A percentile compares a stretch with the other conserved stretches of the same genome.
These are phyloP conservation scores for Macrosoma leucophasiata DNA, from an alignment of 2,888 invertebrate genomes.

Conservation along the genomic window DNA sequence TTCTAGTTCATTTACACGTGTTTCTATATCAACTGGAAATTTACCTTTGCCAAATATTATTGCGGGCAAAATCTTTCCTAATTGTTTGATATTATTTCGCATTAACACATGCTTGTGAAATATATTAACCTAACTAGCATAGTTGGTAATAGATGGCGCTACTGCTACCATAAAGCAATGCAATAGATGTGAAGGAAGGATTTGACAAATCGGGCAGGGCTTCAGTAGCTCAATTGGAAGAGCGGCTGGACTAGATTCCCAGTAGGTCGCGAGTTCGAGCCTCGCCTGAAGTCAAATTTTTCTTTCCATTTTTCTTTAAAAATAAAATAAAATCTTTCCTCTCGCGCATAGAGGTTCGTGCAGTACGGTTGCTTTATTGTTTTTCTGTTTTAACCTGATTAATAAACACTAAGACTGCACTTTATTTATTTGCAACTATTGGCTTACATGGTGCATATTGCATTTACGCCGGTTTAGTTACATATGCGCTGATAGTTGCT, in stretches of 20 bases:
- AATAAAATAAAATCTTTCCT: constrained; percentile 72
- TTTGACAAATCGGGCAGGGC: no score
- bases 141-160: no score
- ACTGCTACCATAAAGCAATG: no score
- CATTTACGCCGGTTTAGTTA: constrained; percentile 68
- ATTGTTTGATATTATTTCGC: constrained; percentile 29
- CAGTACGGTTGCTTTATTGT: constrained; percentile 74
- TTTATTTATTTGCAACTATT: constrained; percentile 57
- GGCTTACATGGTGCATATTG: constrained; percentile 74
- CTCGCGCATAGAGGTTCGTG: constrained; percentile 76
- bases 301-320: no score
- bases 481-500: constrained; percentile 67
- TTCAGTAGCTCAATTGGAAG: no score
- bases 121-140: no score
- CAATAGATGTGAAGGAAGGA: no score
- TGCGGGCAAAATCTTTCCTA: constrained; percentile 79
- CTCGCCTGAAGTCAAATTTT: no score
- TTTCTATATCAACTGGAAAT: constrained; percentile 72
- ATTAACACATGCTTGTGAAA: no score
- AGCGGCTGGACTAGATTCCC: no score
- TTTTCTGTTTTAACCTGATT: constrained; percentile 75
- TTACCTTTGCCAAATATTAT: constrained; percentile 80
- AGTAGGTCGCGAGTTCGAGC: no score
- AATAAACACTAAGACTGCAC: constrained; percentile 76
- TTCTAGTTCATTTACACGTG: constrained; percentile 68